Evolutionary conservation across 2,797 vertebrate species (phyloP), one percentile per base, ranked within the genome.

Genomic region (Numenius phaeopus): DNA sequence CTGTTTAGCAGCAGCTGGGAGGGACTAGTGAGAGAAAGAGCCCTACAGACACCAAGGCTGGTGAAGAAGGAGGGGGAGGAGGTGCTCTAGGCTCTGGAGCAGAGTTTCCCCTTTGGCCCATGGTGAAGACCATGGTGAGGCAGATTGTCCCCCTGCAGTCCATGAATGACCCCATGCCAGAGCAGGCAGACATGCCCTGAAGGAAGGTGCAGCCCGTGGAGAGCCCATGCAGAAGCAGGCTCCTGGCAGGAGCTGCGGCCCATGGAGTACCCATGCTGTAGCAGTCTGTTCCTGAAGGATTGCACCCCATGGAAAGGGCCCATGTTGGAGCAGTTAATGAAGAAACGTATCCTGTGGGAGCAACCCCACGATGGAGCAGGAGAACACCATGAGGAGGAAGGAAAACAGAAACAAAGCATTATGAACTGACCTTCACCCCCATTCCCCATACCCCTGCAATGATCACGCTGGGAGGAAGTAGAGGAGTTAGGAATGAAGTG

Each of bases 51-150:
- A 14, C 19, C 13, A 19, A 37, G 8, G 32, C 37, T 32, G 30
- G 8, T 32, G 46, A 30, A 50, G 37, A 29, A 65, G 17, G 11
- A 30, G 10, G 26, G 10, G 27, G 7, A 59, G 10, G 26, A 42
- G 26, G 5, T 26, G 30, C 7, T n/a, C 14, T 17, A 39, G 14
- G 14, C 2, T 1, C 24, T 0, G 0, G 4, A 85, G 42, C 8
- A 34, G 42, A 57, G 3, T 19, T 32, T 61, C 1, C 22, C 32
- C 7, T 52, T 32, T 14, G 50, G 5, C 7, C 21, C 8, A 0
- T 42, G 18, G 18, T 9, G 10, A 59, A 76, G 37, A 26, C 69
- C 29, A 18, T 23, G 29, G 23, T 47, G 27, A 32, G 0, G 7
- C 29, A 75, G 7, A 5, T 3, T 40, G 18, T 14, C 0, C 20